Percentiles rank a stretch among this genome's conserved stretches.
Evolutionary conservation across 2,888 invertebrate species (phyloP).

Genomic region (Linnaemya tessellans): DNA sequence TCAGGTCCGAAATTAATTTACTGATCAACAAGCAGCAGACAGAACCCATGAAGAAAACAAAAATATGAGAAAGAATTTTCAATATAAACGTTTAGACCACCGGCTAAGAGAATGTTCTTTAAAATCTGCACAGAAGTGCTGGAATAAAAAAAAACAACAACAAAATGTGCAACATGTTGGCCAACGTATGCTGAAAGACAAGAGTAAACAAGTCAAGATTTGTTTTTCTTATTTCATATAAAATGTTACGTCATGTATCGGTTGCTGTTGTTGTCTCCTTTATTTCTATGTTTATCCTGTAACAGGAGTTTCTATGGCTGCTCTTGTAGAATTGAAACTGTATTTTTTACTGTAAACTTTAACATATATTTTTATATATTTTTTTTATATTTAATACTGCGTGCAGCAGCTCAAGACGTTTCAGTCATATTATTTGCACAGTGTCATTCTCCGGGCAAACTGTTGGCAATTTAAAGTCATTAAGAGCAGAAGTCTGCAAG

Average conservation of each 20-base stretch:
- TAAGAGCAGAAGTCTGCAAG: neutral
- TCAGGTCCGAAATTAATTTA: too few species aligned
- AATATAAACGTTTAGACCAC: too few species aligned
- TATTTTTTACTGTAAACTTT: neutral
- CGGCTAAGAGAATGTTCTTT: too few species aligned
- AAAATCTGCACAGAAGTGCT: too few species aligned
- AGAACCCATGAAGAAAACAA: too few species aligned
- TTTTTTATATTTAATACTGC: conserved; percentile 23
- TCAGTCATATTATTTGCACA: neutral
- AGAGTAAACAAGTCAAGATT: neutral
- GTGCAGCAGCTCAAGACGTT: conserved; percentile 11
- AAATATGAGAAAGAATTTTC: too few species aligned
- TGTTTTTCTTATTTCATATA: neutral
- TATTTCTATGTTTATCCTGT: neutral
- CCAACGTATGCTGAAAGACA: neutral
- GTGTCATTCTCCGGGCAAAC: neutral
- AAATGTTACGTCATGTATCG: neutral
- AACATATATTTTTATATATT: neutral
- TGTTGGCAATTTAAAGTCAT: neutral
- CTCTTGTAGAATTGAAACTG: neutral
- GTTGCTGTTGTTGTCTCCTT: neutral
- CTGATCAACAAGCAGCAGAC: too few species aligned
- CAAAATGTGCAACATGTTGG: neutral
- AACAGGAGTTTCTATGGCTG: neutral
- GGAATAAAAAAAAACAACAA: too few species aligned